These are phyloP conservation scores for Gopherus flavomarginatus DNA, from an alignment of 2,113 vertebrate species.

Conservation along the genomic window DNA sequence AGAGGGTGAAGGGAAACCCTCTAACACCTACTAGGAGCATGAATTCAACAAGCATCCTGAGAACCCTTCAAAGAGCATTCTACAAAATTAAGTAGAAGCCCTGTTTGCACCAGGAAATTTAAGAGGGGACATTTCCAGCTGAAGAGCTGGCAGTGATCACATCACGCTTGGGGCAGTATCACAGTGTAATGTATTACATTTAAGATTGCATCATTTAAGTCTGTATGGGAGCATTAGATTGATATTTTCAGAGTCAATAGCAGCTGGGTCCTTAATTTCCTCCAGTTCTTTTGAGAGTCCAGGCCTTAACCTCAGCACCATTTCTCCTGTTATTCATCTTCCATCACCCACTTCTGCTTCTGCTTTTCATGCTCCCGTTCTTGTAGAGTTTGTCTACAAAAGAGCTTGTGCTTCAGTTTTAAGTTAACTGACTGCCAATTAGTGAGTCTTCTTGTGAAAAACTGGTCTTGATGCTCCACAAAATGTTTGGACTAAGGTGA, in stretches of 20 bases:
- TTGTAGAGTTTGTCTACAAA: neutral
- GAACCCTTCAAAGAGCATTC: neutral
- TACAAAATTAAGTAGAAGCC: neutral
- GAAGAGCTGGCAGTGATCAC: accelerated
- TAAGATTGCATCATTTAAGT: neutral
- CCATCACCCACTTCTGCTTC: neutral
- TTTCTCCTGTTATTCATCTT: accelerated
- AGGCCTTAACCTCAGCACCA: no score
- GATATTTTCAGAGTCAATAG: accelerated
- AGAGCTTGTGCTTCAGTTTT: accelerated
- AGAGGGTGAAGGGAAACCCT: no score
- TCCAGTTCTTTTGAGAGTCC: accelerated
- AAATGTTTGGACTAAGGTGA: neutral
- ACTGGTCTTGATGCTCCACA: neutral
- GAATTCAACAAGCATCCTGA: neutral
- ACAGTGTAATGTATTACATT: accelerated
- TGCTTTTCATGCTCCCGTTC: no score
- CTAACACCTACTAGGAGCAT: neutral
- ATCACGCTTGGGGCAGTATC: accelerated
- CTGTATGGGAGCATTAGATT: neutral
- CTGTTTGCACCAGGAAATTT: accelerated
- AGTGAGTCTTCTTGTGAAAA: accelerated
- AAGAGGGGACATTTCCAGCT: neutral
- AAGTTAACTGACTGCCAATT: neutral
- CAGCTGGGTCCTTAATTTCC: accelerated